Conservation (phyloP, 2,797 vertebrate genomes). For the Echeneis naucrates region DNA sequence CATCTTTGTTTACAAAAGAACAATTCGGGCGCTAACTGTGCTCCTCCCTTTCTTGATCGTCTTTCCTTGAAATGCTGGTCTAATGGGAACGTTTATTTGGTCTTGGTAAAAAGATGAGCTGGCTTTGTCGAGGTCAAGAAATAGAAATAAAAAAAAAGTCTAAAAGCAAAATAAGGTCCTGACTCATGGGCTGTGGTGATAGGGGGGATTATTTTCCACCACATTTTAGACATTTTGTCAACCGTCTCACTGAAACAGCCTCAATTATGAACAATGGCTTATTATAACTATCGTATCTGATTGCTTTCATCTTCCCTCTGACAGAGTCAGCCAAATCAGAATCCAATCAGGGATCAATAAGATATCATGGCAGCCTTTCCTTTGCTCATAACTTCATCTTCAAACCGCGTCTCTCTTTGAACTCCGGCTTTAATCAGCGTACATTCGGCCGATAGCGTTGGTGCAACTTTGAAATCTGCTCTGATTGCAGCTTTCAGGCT, state of each 20-base stretch:
- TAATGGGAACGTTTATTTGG: constrained; percentile 34
- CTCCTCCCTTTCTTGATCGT: constrained; percentile 21
- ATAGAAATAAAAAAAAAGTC: background rate
- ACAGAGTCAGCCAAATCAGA: background rate
- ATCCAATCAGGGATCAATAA: background rate
- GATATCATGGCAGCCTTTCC: background rate
- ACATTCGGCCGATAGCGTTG: background rate
- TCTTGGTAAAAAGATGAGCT: constrained; percentile 26
- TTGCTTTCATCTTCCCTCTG: background rate
- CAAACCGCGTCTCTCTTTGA: background rate
- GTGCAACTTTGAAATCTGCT: constrained; percentile 9
- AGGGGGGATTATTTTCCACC: constrained; percentile 3
- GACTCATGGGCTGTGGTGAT: background rate
- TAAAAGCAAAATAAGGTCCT: constrained; percentile 10
- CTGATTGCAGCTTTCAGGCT: constrained; percentile 33
- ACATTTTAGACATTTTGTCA: background rate
- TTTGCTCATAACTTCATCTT: too few species aligned
- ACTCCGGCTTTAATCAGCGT: background rate
- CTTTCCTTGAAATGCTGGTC: constrained; percentile 30
- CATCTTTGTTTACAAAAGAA: too few species aligned
- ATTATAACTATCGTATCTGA: background rate
- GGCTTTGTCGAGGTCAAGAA: constrained; percentile 1
- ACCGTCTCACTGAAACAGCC: background rate
- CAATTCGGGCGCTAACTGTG: too few species aligned
- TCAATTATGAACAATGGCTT: background rate